Percentiles rank a stretch among this genome's conserved stretches.
These are phyloP conservation scores for Motacilla alba DNA, from an alignment of 2,113 vertebrate species.

Conservation along the genomic window DNA sequence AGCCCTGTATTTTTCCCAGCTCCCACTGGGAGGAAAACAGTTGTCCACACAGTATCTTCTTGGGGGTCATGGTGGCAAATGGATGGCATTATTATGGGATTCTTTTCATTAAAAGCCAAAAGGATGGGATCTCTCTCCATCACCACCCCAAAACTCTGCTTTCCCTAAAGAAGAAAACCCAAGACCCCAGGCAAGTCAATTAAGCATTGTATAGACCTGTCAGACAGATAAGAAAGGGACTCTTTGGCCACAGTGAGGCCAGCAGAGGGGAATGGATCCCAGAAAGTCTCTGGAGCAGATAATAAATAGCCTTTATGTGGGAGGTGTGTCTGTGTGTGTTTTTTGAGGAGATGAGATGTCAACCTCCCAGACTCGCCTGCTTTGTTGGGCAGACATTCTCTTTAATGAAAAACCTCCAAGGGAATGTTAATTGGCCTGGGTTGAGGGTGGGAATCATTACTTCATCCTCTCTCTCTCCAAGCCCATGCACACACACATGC, in stretches of 20 bases:
- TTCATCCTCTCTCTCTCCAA: neutral
- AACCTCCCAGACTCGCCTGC: slow-evolving; percentile 11
- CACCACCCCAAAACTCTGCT: neutral
- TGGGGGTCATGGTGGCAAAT: slow-evolving; percentile 42
- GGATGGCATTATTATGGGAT: slow-evolving; percentile 19
- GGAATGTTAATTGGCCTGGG: slow-evolving; percentile 44
- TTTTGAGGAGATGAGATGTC: slow-evolving; percentile 47
- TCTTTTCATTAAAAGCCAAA: slow-evolving; percentile 59
- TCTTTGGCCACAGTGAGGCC: slow-evolving; percentile 23
- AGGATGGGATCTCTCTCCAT: slow-evolving; percentile 16
- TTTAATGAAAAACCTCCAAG: slow-evolving; percentile 60
- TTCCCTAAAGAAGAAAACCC: slow-evolving; percentile 39
- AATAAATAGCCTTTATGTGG: slow-evolving; percentile 56
- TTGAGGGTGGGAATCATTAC: neutral
- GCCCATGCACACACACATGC: neutral
- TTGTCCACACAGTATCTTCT: slow-evolving; percentile 22
- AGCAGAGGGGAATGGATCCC: slow-evolving; percentile 7
- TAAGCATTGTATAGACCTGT: slow-evolving; percentile 57
- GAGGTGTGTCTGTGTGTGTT: slow-evolving; percentile 45
- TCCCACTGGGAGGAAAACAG: slow-evolving; percentile 3
- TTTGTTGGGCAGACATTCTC: slow-evolving; percentile 4
- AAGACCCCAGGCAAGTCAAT: slow-evolving; percentile 58
- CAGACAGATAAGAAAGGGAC: slow-evolving; percentile 54
- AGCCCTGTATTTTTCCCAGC: neutral
- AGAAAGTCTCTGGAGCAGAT: slow-evolving; percentile 50